Percentiles rank a stretch among this genome's conserved stretches.
Conservation (phyloP, 1,140 invertebrate species). For the Sitophilus oryzae region DNA sequence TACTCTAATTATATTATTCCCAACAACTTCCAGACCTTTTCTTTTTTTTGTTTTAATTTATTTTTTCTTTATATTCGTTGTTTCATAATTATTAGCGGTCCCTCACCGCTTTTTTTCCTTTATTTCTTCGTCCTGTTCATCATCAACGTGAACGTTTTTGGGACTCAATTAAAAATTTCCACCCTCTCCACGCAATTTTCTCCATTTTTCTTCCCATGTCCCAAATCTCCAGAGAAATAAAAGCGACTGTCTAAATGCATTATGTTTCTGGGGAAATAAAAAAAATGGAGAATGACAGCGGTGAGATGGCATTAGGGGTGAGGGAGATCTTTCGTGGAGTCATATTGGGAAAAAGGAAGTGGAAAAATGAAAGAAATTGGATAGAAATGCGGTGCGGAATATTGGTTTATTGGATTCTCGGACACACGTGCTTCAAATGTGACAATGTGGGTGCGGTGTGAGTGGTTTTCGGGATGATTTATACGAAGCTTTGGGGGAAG, state of each 20-base stretch:
- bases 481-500: not conserved
- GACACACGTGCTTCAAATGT: not conserved
- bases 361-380: too few relatives aligned
- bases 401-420: not conserved
- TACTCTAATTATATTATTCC: not conserved
- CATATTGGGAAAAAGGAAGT: not conserved
- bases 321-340: not conserved
- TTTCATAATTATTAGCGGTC: not conserved
- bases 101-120: too few relatives aligned
- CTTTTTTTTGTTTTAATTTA: not conserved
- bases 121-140: too few relatives aligned
- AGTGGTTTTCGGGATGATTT: not conserved
- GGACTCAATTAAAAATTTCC: too few relatives aligned
- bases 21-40: not conserved
- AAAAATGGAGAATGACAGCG: not conserved
- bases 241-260: not conserved
- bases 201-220: not conserved
- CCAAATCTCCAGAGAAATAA: not conserved
- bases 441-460: too few relatives aligned
- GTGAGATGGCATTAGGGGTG: not conserved
- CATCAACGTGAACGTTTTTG: too few relatives aligned
- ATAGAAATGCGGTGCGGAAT: too few relatives aligned
- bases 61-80: not conserved
- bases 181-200: too few relatives aligned
- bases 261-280: not conserved